These are phyloP conservation scores for Lissocephala sabroskyi DNA, from an alignment of 2,888 invertebrate genomes.

Conservation along the genomic window DNA sequence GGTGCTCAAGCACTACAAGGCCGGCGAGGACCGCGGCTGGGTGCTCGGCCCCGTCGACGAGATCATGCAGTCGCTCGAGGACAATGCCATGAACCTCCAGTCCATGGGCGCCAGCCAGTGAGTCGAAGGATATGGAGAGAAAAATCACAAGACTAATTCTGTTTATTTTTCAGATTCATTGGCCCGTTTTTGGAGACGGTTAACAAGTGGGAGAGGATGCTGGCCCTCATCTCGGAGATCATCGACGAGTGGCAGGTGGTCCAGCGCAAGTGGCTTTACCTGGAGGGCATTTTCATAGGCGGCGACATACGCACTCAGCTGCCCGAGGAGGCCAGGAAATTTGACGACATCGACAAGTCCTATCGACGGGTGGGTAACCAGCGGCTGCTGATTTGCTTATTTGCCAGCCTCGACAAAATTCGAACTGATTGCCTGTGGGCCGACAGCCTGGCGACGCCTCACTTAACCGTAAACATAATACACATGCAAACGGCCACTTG, in stretches of 20 bases:
- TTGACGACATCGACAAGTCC: constrained; percentile 88
- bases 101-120: constrained; percentile 91
- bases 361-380: constrained; percentile 78
- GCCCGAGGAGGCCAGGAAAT: constrained; percentile 91
- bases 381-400: not conserved
- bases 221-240: constrained; percentile 87
- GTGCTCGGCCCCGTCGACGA: constrained; percentile 88
- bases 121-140: constrained; percentile 40
- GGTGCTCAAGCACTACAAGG: constrained; percentile 79
- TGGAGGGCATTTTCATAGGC: constrained; percentile 93
- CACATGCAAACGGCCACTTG: constrained; percentile 61
- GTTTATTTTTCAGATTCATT: constrained; percentile 77
- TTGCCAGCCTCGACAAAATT: constrained; percentile 31
- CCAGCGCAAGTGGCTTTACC: constrained; percentile 92
- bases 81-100: constrained; percentile 91
- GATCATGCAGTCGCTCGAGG: constrained; percentile 85
- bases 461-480: constrained; percentile 67
- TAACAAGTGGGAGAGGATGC: constrained; percentile 87
- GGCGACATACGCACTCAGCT: constrained; percentile 90
- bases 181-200: constrained; percentile 89
- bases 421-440: constrained; percentile 55
- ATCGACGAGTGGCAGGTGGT: constrained; percentile 90
- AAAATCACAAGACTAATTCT: not conserved
- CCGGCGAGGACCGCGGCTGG: constrained; percentile 83
- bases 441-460: constrained; percentile 65